Evolutionary conservation across 92 coral and sea anemone species (phyloP).

Genomic region (Isaurus tuberculatus): DNA sequence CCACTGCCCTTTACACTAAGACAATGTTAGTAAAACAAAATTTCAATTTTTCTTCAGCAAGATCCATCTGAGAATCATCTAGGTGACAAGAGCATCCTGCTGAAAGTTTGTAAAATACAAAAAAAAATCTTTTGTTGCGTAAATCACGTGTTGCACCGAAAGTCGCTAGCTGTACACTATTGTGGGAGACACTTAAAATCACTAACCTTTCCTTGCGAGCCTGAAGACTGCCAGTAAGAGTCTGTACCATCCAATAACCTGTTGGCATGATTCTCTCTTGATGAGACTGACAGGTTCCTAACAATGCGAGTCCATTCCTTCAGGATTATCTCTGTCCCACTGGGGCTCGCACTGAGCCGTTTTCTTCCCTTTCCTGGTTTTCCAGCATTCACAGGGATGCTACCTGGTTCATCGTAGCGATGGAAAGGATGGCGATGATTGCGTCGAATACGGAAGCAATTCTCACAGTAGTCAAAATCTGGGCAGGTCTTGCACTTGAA

Average conservation of each 20-base stretch:
- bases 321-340: conserved; percentile 78
- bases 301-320: conserved; percentile 95
- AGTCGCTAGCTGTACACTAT: too few species aligned
- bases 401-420: conserved; percentile 92
- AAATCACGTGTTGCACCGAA: too few species aligned
- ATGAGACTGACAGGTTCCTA: conserved; percentile 88
- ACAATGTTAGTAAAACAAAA: too few species aligned
- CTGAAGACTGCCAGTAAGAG: conserved; percentile 98
- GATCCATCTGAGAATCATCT: too few species aligned
- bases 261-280: conserved; percentile 91
- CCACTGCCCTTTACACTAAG: too few species aligned
- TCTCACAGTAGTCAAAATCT: conserved; percentile 94
- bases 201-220: conserved; percentile 95
- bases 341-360: conserved; percentile 57
- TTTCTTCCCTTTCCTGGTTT: conserved; percentile 90
- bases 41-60: too few species aligned
- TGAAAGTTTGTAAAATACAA: too few species aligned
- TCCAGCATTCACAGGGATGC: conserved; percentile 90
- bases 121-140: too few species aligned
- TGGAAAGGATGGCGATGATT: conserved; percentile 92
- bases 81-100: too few species aligned
- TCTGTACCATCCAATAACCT: conserved; percentile 90
- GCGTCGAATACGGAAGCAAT: conserved; percentile 94
- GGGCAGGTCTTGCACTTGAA: conserved; percentile 94
- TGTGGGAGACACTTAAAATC: background rate